A percentile compares a stretch with the other conserved stretches of the same genome.
phyloP scores from a whole-genome alignment of 2,888 invertebrate genomes.

The Scaptodrosophila latifasciaeformis region DNA sequence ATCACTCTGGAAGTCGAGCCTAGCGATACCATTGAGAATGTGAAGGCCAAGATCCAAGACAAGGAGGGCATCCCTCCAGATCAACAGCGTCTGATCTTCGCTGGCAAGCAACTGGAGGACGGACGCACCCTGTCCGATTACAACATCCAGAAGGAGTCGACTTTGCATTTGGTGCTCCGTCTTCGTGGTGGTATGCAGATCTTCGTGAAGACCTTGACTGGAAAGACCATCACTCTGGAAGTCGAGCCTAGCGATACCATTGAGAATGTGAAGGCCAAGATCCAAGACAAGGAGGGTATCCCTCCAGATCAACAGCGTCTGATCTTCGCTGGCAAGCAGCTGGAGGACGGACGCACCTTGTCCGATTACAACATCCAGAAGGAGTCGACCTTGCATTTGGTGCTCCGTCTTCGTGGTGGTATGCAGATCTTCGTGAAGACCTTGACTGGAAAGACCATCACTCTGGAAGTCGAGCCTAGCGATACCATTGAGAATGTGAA shows the following conservation, averaged over 20 bases:
- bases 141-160: slow-evolving; percentile 64
- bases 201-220: slow-evolving; percentile 64
- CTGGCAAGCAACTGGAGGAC: slow-evolving; percentile 66
- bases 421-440: slow-evolving; percentile 53
- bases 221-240: slow-evolving; percentile 48
- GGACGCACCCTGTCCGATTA: slow-evolving; percentile 63
- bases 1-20: slow-evolving; percentile 44
- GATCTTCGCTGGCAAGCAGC: slow-evolving; percentile 45
- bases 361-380: slow-evolving; percentile 47
- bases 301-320: slow-evolving; percentile 51
- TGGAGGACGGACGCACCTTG: slow-evolving; percentile 43
- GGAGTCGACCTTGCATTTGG: slow-evolving; percentile 43
- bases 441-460: slow-evolving; percentile 42
- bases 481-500: slow-evolving; percentile 47
- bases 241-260: slow-evolving; percentile 38
- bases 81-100: slow-evolving; percentile 64
- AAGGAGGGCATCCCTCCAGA: slow-evolving; percentile 69
- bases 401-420: slow-evolving; percentile 42
- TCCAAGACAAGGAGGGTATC: slow-evolving; percentile 47
- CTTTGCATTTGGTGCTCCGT: slow-evolving; percentile 61
- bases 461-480: slow-evolving; percentile 31
- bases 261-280: slow-evolving; percentile 46
- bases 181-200: slow-evolving; percentile 65
- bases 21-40: slow-evolving; percentile 60
- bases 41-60: slow-evolving; percentile 63